phyloP scores from a whole-genome alignment of 2,797 vertebrate genomes.

The Leucoraja ocellata region DNA sequence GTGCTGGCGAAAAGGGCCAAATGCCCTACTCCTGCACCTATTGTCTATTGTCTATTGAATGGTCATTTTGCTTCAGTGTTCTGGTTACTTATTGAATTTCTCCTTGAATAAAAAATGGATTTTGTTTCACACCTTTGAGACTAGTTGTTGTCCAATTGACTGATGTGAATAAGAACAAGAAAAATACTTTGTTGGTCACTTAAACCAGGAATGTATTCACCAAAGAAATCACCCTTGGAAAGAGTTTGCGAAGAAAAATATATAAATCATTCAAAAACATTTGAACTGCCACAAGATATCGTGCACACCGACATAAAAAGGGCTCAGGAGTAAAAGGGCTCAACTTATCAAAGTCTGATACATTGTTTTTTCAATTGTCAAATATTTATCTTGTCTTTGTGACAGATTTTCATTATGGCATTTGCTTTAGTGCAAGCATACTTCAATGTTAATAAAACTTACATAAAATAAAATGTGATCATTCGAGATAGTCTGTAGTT shows the following conservation, averaged over 20 bases:
- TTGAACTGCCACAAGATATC: background rate
- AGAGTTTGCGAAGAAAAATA: background rate
- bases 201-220: background rate
- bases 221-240: background rate
- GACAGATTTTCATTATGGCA: background rate
- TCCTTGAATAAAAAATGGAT: background rate
- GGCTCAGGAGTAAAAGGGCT: background rate
- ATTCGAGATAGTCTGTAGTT: background rate
- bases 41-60: background rate
- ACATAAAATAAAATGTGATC: background rate
- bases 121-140: background rate
- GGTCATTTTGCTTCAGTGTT: background rate
- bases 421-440: no score
- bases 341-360: background rate
- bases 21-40: no score
- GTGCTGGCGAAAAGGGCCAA: no score
- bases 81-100: background rate
- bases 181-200: background rate
- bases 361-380: background rate
- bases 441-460: background rate
- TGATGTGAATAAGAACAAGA: background rate
- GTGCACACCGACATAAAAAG: background rate
- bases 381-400: background rate
- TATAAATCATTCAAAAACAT: slow-evolving; percentile 21
- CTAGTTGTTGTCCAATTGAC: background rate